Evolutionary conservation across 1,140 invertebrate species (phyloP), one percentile per base, ranked within the genome.

Genomic region (Atta cephalotes): DNA sequence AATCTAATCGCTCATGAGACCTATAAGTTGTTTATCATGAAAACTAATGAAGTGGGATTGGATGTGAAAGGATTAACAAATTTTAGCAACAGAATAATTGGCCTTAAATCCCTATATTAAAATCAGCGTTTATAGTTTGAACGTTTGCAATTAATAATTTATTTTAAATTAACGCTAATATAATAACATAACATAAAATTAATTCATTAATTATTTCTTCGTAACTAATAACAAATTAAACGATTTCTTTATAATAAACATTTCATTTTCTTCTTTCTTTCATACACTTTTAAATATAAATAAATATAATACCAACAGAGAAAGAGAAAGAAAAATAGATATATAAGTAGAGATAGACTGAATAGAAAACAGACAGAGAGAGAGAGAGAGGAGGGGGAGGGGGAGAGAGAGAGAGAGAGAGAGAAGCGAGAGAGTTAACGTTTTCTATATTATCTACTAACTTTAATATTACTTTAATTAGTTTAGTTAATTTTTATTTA

Each of bases 21-120:
- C 1, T 72, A 72, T 9, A 45, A 49, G 0, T 3, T 84, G 12
- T 28, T 88, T 18, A 18, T 91, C 7, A 56, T 70, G 0, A 78
- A 88, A n/a, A 21, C 74, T 0, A 72, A 86, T 35, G 58, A 21
- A 4, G n/a, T 82, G 80, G 92, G 51, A 63, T 92, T 53, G 65
- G 91, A 80, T 35, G 60, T 45, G 0, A 79, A 0, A 84, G 63
- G 2, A 31, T 82, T 0, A 16, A 14, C 4, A 66, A 7, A 85
- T 53, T 35, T 91, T 12, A n/a, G 63, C 1, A 51, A 4, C 3
- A 85, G 58, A 25, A 56, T 92, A 10, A 45, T 92, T 70, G 90
- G 90, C 9, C 49, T 92, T 18, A 84, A 88, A 31, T 81, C 90
- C 53, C 74, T 78, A 39, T 28, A 39, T 0, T 14, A 84, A 76